phyloP scores from a whole-genome alignment of 2,888 invertebrate species.

The Cerastis leucographa region DNA sequence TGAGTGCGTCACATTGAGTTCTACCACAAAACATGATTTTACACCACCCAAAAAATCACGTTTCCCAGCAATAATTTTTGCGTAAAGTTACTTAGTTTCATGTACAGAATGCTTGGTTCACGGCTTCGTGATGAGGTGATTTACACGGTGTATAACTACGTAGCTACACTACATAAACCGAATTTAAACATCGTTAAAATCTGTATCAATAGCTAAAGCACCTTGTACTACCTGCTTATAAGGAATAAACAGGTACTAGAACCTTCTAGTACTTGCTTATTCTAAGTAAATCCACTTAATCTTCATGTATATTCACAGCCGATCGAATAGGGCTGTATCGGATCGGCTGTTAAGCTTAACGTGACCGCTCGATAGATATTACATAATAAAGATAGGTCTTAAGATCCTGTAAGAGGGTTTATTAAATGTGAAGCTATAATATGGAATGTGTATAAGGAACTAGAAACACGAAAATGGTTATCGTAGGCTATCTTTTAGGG shows the following conservation, averaged over 20 bases:
- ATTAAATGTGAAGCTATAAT: conserved; percentile 1
- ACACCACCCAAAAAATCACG: too few relatives aligned
- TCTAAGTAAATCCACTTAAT: background rate
- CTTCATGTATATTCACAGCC: conserved; percentile 16
- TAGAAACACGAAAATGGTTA: background rate
- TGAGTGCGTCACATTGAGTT: too few relatives aligned
- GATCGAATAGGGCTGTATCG: background rate
- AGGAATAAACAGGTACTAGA: background rate
- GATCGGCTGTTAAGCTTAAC: background rate
- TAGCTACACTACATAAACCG: too few relatives aligned
- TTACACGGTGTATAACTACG: too few relatives aligned
- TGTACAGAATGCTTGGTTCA: too few relatives aligned
- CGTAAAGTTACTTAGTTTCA: too few relatives aligned
- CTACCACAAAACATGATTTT: too few relatives aligned
- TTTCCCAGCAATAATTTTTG: too few relatives aligned
- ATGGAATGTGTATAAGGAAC: background rate
- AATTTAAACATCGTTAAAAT: background rate
- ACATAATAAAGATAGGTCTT: background rate
- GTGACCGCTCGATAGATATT: background rate
- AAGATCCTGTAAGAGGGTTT: background rate
- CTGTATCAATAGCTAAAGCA: background rate
- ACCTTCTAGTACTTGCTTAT: too few relatives aligned
- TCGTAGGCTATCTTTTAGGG: background rate
- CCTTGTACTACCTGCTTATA: background rate
- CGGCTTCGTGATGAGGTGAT: too few relatives aligned